A percentile compares a stretch with the other conserved stretches of the same genome.
Evolutionary conservation across 1,140 invertebrate genomes (phyloP).

Genomic region (Drosophila nasuta): DNA sequence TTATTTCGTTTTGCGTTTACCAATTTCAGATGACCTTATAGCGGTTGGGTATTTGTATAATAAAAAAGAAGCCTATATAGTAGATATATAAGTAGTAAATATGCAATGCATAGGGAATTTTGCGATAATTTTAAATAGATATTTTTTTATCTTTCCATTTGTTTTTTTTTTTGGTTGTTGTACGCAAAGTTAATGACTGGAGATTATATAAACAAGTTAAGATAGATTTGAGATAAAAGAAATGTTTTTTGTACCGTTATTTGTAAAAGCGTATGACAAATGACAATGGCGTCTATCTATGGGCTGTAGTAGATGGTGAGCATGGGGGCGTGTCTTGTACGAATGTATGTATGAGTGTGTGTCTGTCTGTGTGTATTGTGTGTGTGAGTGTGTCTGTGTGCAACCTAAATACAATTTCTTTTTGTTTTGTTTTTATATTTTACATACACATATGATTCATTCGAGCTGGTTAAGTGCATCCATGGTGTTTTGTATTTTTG

Average conservation of each 20-base stretch:
- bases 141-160: conserved; percentile 37
- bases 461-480: conserved; percentile 47
- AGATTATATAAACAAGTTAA: conserved; percentile 74
- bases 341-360: conserved; percentile 17
- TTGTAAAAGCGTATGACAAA: conserved; percentile 65
- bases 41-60: conserved; percentile 32
- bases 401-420: conserved; percentile 24
- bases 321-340: conserved; percentile 27
- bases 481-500: conserved; percentile 37
- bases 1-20: conserved; percentile 13
- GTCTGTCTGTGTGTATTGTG: conserved; percentile 6
- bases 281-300: conserved; percentile 50
- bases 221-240: conserved; percentile 52
- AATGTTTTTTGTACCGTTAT: conserved; percentile 55
- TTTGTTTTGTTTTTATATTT: not conserved
- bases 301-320: conserved; percentile 4
- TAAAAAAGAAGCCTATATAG: conserved; percentile 42
- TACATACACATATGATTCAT: conserved; percentile 29
- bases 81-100: conserved; percentile 30
- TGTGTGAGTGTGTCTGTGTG: conserved; percentile 36
- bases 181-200: conserved; percentile 84
- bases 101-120: conserved; percentile 69
- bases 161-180: conserved; percentile 28
- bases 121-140: conserved; percentile 63
- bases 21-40: conserved; percentile 55